phyloP scores from a whole-genome alignment of 2,888 invertebrate genomes.

The Melanophora roralis region DNA sequence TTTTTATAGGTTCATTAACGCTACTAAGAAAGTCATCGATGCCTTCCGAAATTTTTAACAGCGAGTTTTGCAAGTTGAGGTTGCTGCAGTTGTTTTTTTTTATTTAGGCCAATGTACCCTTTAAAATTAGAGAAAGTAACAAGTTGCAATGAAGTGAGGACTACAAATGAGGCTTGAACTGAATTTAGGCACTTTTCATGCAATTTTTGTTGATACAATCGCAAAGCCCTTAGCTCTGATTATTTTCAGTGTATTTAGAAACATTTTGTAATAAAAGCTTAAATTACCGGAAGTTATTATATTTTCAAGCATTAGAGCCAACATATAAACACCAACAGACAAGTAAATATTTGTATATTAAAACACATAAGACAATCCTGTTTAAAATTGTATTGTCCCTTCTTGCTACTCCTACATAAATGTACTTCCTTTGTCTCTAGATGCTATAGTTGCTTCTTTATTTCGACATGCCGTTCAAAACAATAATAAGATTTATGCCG shows the following conservation, averaged over 20 bases:
- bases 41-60: too few relatives aligned
- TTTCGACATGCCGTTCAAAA: conserved; percentile 2
- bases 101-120: too few relatives aligned
- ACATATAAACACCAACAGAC: background rate
- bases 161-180: too few relatives aligned
- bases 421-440: conserved; percentile 19
- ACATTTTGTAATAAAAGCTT: conserved; percentile 50
- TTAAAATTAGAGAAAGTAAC: too few relatives aligned
- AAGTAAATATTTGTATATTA: background rate
- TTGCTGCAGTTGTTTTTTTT: too few relatives aligned
- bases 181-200: too few relatives aligned
- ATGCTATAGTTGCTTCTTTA: background rate
- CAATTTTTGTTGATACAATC: too few relatives aligned
- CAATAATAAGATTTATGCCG: conserved; percentile 32
- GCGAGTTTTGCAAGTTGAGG: too few relatives aligned
- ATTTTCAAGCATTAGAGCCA: conserved; percentile 71
- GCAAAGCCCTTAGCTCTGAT: too few relatives aligned
- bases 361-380: conserved; percentile 50
- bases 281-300: conserved; percentile 76
- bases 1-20: too few relatives aligned
- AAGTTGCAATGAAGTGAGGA: too few relatives aligned
- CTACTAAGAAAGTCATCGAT: too few relatives aligned
- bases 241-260: conserved; percentile 36
- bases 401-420: background rate
- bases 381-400: conserved; percentile 5